A percentile compares a stretch with the other conserved stretches of the same genome.
These are phyloP conservation scores for Lates calcarifer DNA, from an alignment of 2,113 vertebrate species.

Conservation along the genomic window DNA sequence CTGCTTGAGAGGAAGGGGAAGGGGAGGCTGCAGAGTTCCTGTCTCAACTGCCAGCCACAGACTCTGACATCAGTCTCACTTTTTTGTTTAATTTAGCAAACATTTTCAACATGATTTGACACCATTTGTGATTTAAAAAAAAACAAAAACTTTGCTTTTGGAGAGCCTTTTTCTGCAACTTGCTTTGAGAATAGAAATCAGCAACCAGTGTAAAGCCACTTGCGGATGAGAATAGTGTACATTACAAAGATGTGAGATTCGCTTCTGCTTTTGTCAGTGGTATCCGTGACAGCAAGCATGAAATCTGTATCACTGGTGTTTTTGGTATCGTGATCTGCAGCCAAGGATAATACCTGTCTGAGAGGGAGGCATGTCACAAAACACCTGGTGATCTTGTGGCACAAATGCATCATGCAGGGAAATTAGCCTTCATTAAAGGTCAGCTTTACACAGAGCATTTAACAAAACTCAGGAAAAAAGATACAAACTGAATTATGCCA, in stretches of 20 bases:
- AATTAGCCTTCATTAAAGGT: constrained; percentile 45
- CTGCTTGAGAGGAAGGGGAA: constrained; percentile 56
- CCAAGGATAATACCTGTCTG: constrained; percentile 44
- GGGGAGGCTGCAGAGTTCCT: constrained; percentile 46
- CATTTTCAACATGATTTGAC: constrained; percentile 19
- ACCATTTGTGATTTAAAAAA: constrained; percentile 21
- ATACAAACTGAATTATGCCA: constrained; percentile 8
- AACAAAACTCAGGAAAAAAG: constrained; percentile 15
- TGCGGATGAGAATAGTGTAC: neutral
- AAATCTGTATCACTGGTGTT: constrained; percentile 46
- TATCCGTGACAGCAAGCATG: constrained; percentile 34
- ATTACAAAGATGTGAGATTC: constrained; percentile 30
- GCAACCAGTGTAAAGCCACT: constrained; percentile 9
- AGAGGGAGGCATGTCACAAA: constrained; percentile 43
- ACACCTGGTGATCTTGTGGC: constrained; percentile 32
- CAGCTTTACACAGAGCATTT: constrained; percentile 15
- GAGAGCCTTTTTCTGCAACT: constrained; percentile 3
- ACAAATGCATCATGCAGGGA: constrained; percentile 34
- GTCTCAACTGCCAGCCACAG: constrained; percentile 17
- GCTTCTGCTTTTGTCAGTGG: constrained; percentile 15
- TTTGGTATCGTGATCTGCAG: constrained; percentile 40
- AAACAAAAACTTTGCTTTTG: constrained; percentile 22
- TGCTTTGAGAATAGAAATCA: constrained; percentile 33
- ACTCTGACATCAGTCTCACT: constrained; percentile 20
- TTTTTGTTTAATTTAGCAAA: constrained; percentile 22